A percentile compares a stretch with the other conserved stretches of the same genome.
Evolutionary conservation across 2,888 invertebrate genomes (phyloP).

Genomic region (Chromoteleia sp.): DNA sequence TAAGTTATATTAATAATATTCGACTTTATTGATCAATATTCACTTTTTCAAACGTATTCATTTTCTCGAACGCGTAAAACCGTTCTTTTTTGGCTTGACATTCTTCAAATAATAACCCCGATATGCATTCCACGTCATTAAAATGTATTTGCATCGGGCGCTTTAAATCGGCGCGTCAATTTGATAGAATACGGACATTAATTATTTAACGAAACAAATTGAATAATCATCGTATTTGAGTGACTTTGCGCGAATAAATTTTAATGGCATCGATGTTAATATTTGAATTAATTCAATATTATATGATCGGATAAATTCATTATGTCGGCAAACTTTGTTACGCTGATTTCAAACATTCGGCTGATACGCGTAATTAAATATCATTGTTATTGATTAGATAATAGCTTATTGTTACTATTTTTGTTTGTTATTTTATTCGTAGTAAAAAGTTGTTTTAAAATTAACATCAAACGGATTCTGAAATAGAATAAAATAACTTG

Average conservation of each 20-base stretch:
- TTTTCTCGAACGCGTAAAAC: too few relatives aligned
- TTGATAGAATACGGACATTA: constrained; percentile 23
- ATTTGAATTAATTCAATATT: constrained; percentile 28
- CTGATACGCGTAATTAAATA: constrained; percentile 4
- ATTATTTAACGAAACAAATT: constrained; percentile 25
- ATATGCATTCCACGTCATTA: not conserved
- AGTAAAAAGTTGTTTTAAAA: too few relatives aligned
- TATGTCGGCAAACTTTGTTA: constrained; percentile 24
- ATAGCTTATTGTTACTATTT: not conserved
- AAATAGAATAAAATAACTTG: too few relatives aligned
- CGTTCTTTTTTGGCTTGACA: too few relatives aligned
- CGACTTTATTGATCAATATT: too few relatives aligned
- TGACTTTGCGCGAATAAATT: constrained; percentile 13
- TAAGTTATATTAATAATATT: too few relatives aligned
- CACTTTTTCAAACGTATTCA: too few relatives aligned
- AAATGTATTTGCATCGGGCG: constrained; percentile 1
- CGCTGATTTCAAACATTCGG: constrained; percentile 13
- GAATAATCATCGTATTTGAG: constrained; percentile 17
- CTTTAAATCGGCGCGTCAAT: constrained; percentile 1
- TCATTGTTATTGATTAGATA: constrained; percentile 24
- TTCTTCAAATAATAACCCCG: too few relatives aligned
- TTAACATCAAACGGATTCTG: too few relatives aligned
- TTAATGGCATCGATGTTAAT: constrained; percentile 21
- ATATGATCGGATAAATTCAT: constrained; percentile 6
- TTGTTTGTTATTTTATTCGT: too few relatives aligned